A percentile compares a stretch with the other conserved stretches of the same genome.
Conservation (phyloP, 2,113 vertebrate species). For the Eulacestoma nigropectus region DNA sequence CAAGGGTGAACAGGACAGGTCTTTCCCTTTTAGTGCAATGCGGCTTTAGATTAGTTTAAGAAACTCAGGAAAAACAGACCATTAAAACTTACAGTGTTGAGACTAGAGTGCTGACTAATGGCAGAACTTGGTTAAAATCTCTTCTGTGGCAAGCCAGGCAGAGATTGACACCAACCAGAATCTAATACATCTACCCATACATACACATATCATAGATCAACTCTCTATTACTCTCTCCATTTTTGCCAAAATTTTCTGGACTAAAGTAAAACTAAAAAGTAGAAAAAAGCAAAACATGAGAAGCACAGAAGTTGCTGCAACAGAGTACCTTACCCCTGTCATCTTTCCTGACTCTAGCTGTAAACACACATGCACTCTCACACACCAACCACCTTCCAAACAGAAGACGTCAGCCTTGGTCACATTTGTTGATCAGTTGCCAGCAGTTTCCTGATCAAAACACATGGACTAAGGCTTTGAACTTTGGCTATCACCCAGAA, state of each 20-base stretch:
- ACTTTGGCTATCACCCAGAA: background rate
- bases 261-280: background rate
- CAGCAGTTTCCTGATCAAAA: background rate
- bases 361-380: background rate
- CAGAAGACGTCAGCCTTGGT: background rate
- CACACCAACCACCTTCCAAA: background rate
- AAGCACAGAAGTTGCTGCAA: background rate
- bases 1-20: background rate
- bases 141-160: background rate
- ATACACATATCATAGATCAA: background rate
- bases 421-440: background rate
- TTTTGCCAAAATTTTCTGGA: background rate
- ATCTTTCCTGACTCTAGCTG: background rate
- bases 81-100: background rate
- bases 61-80: background rate
- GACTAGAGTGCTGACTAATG: background rate
- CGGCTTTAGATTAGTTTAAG: background rate
- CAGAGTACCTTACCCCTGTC: background rate
- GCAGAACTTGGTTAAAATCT: background rate
- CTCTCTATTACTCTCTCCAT: background rate
- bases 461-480: background rate
- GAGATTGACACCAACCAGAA: background rate
- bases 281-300: background rate
- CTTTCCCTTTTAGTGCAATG: background rate
- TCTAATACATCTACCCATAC: background rate